A percentile compares a stretch with the other conserved stretches of the same genome.
Conservation (phyloP, 2,113 vertebrate species). For the Protobothrops mucrosquamatus region DNA sequence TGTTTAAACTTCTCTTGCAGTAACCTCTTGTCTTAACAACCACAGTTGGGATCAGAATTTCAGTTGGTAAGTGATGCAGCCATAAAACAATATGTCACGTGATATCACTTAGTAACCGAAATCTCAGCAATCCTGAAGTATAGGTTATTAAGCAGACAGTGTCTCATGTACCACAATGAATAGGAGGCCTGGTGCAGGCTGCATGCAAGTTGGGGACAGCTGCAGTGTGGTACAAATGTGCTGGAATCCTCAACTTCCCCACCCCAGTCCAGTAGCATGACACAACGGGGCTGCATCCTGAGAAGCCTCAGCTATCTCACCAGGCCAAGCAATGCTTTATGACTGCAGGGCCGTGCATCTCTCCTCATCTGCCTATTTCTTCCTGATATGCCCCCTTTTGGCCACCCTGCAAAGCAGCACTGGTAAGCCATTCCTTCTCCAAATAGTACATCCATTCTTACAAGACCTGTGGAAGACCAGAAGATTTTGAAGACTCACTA, state of each 20-base stretch:
- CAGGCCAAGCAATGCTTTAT: neutral
- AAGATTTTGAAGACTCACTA: neutral
- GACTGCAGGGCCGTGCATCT: neutral
- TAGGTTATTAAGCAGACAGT: neutral
- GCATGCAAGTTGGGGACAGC: too few relatives aligned
- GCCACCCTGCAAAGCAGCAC: neutral
- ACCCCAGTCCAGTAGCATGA: neutral
- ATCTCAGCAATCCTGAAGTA: neutral
- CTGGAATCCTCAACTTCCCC: too few relatives aligned
- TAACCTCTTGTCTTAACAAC: neutral
- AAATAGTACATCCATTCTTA: neutral
- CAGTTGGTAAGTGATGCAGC: neutral
- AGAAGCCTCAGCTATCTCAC: neutral
- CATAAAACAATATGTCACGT: neutral
- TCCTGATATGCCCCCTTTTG: neutral
- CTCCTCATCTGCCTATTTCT: neutral
- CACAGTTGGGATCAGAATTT: neutral
- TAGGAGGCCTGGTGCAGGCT: too few relatives aligned
- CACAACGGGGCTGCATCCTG: neutral
- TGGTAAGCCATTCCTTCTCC: neutral
- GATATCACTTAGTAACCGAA: neutral
- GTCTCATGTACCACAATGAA: neutral
- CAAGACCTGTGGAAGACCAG: neutral
- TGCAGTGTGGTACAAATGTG: too few relatives aligned
- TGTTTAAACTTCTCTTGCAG: constrained; percentile 45